Percentiles rank a stretch among this genome's conserved stretches.
Conservation (phyloP, 2,888 invertebrate species). For the Temnothorax unifasciatus region DNA sequence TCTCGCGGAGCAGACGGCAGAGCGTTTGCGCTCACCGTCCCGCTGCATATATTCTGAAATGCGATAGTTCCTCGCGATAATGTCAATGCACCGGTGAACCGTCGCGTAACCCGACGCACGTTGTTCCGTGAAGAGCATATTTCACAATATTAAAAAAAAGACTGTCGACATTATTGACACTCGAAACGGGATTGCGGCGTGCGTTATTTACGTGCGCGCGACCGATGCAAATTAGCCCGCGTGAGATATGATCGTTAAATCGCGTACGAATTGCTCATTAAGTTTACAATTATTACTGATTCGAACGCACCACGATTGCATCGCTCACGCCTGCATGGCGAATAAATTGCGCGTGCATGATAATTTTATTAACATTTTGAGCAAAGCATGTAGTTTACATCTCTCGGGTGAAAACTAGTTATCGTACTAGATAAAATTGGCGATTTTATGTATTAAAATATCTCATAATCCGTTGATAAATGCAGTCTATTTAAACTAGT, state of each 20-base stretch:
- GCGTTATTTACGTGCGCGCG: conserved; percentile 1
- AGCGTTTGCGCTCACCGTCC: not conserved
- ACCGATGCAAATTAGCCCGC: conserved; percentile 33
- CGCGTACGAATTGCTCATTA: conserved; percentile 48
- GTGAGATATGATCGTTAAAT: conserved; percentile 35
- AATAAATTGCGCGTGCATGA: conserved; percentile 12
- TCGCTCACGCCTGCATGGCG: not conserved
- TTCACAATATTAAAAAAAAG: not conserved
- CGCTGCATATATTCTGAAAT: conserved; percentile 4
- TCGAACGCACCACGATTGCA: conserved; percentile 7
- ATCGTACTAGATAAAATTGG: not conserved
- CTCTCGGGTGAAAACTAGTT: not conserved
- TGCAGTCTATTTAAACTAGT: not conserved
- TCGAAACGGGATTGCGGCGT: not conserved
- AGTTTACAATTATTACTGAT: conserved; percentile 27
- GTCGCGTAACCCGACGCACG: not conserved
- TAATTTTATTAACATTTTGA: conserved; percentile 32
- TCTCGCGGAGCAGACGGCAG: not conserved
- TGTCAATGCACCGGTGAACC: conserved; percentile 18
- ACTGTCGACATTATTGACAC: conserved; percentile 19
- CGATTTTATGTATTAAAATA: conserved; percentile 3
- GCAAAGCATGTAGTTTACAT: too few relatives aligned
- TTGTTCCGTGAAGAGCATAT: conserved; percentile 6
- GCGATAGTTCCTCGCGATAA: conserved; percentile 45
- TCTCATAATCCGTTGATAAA: not conserved